Evolutionary conservation across 2,113 vertebrate species (phyloP), one percentile per base, ranked within the genome.

Genomic region (Silurus meridionalis): DNA sequence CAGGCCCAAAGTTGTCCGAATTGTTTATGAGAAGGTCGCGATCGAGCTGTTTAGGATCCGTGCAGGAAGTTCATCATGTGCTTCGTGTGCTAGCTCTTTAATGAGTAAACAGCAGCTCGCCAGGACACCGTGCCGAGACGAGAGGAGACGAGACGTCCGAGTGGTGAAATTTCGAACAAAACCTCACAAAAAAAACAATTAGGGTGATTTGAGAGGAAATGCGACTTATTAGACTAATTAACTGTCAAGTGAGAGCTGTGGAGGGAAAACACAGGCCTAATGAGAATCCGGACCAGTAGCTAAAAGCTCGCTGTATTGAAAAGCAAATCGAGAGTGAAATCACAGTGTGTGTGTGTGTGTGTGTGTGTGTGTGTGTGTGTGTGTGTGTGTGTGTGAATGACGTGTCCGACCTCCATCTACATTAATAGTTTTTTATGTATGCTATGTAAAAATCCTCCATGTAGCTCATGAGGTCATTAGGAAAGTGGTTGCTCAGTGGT

Each of bases 191-290:
- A 85, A 53, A n/a, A 64, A 66, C 78, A 77, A 88, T 86, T 83
- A 90, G 88, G 52, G 84, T 67, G 61, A 86, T 74, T 84, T 60
- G 82, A 77, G 83, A 91, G 86, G 81, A 83, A 10, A 67, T 60
- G 46, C 74, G 74, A 84, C 79, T 78, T 88, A 90, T 87, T 89
- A 83, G 86, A 90, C 88, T 89, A 90, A 90, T 89, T 92, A 88
- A 90, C 90, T 89, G 88, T 88, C 85, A 57, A 82, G 83, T 86
- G 52, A 75, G 58, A 37, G 82, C 83, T 81, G 80, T 66, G 67
- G 83, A 67, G 71, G 86, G 23, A 77, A 64, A n/a, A 82, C 86
- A 87, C 86, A 80, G 53, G 66, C 61, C 79, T 92, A 89, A 91
- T 91, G 88, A 89, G 87, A 88, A 90, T 84, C 21, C 19, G 78